Evolutionary conservation across 2,888 invertebrate genomes (phyloP).

Genomic region (Eristalis intricaria): DNA sequence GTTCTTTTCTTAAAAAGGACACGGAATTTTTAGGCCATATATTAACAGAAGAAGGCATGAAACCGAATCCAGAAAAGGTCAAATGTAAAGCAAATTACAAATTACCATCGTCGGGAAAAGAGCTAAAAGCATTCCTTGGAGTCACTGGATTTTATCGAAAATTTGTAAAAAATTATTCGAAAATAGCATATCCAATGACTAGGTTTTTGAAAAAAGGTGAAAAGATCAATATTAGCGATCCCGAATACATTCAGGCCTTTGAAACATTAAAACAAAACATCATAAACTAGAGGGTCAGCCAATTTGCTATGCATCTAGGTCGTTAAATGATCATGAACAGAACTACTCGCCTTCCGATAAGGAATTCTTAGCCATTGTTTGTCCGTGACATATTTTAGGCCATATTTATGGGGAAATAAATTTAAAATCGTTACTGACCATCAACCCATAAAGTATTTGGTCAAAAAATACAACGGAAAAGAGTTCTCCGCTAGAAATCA

Average conservation of each 20-base stretch:
- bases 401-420: slow-evolving; percentile 21
- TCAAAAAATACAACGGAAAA: slow-evolving; percentile 58
- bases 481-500: slow-evolving; percentile 43
- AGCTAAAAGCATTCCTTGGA: too few species aligned
- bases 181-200: too few species aligned
- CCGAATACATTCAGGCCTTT: too few species aligned
- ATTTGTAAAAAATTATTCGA: neutral
- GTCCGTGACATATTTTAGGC: slow-evolving; percentile 51
- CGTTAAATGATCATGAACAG: neutral
- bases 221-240: too few species aligned
- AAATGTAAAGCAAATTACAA: too few species aligned
- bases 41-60: too few species aligned
- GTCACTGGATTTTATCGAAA: too few species aligned
- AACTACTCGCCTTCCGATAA: slow-evolving; percentile 30
- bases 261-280: slow-evolving; percentile 18
- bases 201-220: neutral
- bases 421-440: neutral
- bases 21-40: too few species aligned
- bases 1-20: too few species aligned
- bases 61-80: too few species aligned
- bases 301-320: slow-evolving; percentile 5
- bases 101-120: neutral
- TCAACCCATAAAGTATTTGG: too few species aligned
- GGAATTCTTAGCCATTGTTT: slow-evolving; percentile 50
- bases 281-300: neutral